Percentiles rank a stretch among this genome's conserved stretches.
These are phyloP conservation scores for Bemisia tabaci DNA, from an alignment of 1,140 invertebrate genomes.

Conservation along the genomic window DNA sequence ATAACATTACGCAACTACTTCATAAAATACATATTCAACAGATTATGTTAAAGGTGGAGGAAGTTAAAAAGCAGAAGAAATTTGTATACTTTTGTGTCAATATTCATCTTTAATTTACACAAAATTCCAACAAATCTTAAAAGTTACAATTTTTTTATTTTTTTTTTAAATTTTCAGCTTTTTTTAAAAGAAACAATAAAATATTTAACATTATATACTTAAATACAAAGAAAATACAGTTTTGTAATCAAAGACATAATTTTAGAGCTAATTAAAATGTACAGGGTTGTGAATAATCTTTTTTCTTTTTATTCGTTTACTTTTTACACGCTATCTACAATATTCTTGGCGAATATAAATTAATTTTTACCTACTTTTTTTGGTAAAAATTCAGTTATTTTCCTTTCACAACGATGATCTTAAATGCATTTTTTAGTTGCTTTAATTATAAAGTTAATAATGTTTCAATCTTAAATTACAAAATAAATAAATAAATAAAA, in stretches of 20 bases:
- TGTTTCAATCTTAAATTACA: neutral
- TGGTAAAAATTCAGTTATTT: neutral
- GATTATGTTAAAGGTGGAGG: no score
- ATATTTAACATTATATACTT: slow-evolving; percentile 1
- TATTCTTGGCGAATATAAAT: neutral
- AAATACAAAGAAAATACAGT: neutral
- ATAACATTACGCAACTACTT: no score
- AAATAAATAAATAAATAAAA: no score
- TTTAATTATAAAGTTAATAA: neutral
- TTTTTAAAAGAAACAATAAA: neutral
- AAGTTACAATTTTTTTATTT: neutral
- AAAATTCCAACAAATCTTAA: neutral
- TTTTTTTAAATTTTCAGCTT: neutral
- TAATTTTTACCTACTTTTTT: neutral
- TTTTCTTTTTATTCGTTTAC: no score
- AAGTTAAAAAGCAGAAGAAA: no score
- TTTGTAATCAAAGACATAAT: neutral
- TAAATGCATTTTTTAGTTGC: neutral
- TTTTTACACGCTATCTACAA: neutral
- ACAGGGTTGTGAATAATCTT: neutral
- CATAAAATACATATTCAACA: no score
- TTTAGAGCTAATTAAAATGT: neutral
- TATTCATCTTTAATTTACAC: neutral
- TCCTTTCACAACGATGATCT: neutral
- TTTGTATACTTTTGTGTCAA: neutral